Evolutionary conservation across 2,888 invertebrate genomes (phyloP).

Genomic region (Cataglyphis livida): DNA sequence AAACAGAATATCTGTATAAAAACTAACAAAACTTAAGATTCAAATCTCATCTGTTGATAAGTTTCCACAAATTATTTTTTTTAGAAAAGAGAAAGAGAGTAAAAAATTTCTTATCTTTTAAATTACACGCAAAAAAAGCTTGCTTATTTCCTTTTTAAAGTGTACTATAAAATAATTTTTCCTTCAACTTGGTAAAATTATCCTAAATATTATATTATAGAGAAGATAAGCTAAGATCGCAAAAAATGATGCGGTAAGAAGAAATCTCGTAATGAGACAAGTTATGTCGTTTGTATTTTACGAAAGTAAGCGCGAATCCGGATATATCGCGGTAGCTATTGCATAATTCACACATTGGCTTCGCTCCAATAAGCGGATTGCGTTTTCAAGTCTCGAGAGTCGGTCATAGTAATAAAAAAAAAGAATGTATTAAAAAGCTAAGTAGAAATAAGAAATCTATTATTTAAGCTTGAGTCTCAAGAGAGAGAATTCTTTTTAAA

Average conservation of each 20-base stretch:
- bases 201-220: neutral
- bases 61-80: neutral
- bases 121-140: neutral
- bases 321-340: slow-evolving; percentile 4
- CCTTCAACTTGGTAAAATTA: neutral
- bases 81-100: neutral
- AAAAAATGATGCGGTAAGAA: slow-evolving; percentile 39
- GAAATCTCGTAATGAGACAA: slow-evolving; percentile 74
- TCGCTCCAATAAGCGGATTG: slow-evolving; percentile 1
- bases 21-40: neutral
- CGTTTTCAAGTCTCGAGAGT: slow-evolving; percentile 18
- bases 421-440: neutral
- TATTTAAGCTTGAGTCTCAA: neutral
- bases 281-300: slow-evolving; percentile 77
- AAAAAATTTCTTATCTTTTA: neutral
- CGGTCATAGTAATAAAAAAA: neutral
- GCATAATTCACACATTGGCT: slow-evolving; percentile 59
- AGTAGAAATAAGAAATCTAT: neutral
- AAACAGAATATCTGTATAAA: neutral
- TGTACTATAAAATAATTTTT: slow-evolving; percentile 31
- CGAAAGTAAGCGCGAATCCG: slow-evolving; percentile 58
- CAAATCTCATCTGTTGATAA: neutral
- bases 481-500: neutral
- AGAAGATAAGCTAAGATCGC: neutral
- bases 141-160: neutral